Evolutionary conservation across 1,140 invertebrate genomes (phyloP).

Genomic region (Calliopsis andreniformis): DNA sequence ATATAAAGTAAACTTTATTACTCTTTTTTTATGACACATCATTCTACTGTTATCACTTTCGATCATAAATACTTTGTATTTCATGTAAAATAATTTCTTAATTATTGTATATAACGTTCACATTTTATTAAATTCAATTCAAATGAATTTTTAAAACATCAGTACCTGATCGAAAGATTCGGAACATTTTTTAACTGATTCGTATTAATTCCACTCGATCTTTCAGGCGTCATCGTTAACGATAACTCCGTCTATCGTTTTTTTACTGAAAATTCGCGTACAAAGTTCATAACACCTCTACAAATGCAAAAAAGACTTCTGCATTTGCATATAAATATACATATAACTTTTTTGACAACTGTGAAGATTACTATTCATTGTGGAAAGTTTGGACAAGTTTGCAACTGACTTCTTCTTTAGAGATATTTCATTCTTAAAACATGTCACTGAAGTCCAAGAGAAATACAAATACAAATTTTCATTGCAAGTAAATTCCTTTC

Average conservation of each 20-base stretch:
- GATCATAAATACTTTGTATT: background rate
- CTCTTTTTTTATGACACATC: background rate
- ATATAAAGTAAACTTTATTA: background rate
- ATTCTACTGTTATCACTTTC: background rate
- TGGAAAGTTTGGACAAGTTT: background rate
- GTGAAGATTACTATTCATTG: background rate
- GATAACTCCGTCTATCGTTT: background rate
- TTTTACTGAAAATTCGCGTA: constrained; percentile 4
- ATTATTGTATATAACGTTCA: background rate
- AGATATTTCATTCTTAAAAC: background rate
- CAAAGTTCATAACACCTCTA: constrained; percentile 47
- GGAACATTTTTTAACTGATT: constrained; percentile 69
- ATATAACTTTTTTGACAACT: constrained; percentile 8
- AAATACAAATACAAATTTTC: no score
- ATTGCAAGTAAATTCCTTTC: no score
- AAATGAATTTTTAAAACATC: background rate
- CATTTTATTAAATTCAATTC: background rate
- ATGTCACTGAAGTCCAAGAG: no score
- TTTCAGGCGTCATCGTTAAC: constrained; percentile 58
- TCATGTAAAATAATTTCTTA: background rate
- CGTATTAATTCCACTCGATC: constrained; percentile 48
- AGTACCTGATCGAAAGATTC: constrained; percentile 66
- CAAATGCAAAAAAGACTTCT: background rate
- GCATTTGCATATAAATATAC: background rate
- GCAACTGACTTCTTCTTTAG: background rate